A percentile compares a stretch with the other conserved stretches of the same genome.
Conservation (phyloP, 2,888 invertebrate genomes). For the Sclerodermus sp. region DNA sequence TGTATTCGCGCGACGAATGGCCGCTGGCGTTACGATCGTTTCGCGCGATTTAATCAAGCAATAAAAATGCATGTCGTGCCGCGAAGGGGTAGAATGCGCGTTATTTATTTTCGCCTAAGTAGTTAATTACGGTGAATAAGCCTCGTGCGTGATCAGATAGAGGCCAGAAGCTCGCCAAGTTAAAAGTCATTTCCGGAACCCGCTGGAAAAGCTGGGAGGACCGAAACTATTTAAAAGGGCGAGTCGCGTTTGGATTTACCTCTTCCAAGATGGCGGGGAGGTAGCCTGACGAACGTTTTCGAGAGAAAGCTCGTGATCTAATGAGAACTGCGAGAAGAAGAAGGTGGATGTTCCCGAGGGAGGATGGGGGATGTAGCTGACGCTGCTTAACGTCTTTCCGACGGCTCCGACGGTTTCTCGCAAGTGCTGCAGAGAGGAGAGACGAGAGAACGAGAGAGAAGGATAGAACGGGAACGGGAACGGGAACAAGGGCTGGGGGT, state of each 20-base stretch:
- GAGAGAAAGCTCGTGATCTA: too few relatives aligned
- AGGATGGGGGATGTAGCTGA: background rate
- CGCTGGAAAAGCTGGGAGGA: too few relatives aligned
- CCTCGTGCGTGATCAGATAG: too few relatives aligned
- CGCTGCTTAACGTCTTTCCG: background rate
- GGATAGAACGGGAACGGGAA: background rate
- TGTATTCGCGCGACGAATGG: background rate
- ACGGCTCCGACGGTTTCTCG: background rate
- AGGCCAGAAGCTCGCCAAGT: too few relatives aligned
- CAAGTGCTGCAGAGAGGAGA: background rate
- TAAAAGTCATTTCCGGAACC: too few relatives aligned
- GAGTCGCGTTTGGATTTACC: too few relatives aligned
- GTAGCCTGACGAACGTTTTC: too few relatives aligned
- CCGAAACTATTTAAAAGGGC: too few relatives aligned
- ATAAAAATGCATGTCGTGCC: constrained; percentile 1
- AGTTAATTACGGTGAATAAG: background rate
- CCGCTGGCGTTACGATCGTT: background rate
- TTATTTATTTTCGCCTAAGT: background rate
- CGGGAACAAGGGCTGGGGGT: constrained; percentile 4
- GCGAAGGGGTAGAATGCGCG: background rate
- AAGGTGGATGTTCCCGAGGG: background rate
- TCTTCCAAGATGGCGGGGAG: too few relatives aligned
- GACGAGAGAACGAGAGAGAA: background rate
- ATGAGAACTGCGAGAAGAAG: background rate
- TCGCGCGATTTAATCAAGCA: background rate